phyloP scores from a whole-genome alignment of 2,113 vertebrate genomes.

The Anhinga rufa region DNA sequence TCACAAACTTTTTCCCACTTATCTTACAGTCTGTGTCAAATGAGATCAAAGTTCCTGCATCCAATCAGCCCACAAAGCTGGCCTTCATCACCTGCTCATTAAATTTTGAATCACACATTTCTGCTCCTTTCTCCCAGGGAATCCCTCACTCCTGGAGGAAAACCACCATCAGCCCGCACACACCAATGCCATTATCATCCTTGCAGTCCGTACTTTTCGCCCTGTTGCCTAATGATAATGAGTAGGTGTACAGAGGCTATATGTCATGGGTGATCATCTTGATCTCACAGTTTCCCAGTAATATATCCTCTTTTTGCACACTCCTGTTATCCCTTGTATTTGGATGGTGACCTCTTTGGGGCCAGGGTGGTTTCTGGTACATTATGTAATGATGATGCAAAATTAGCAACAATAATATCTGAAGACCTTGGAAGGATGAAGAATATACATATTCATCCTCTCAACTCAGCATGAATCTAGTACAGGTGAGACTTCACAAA shows the following conservation, averaged over 20 bases:
- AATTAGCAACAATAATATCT: neutral
- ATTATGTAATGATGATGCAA: neutral
- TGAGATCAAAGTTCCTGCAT: slow-evolving; percentile 2
- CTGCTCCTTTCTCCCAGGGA: neutral
- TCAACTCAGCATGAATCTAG: neutral
- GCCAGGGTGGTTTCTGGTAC: neutral
- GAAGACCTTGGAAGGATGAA: neutral
- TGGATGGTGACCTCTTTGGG: neutral
- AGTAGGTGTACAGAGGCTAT: neutral
- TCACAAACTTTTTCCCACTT: neutral
- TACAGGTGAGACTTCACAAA: neutral
- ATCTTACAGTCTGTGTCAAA: neutral
- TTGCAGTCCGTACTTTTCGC: neutral
- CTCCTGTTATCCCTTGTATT: neutral
- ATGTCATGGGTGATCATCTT: neutral
- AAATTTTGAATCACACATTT: slow-evolving; percentile 1
- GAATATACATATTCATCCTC: neutral
- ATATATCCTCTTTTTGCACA: neutral
- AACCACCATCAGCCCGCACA: neutral
- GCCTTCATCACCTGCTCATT: slow-evolving; percentile 1
- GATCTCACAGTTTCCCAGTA: neutral
- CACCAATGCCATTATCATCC: neutral
- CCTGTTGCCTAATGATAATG: neutral
- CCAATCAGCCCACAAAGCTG: neutral
- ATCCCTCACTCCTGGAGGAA: neutral